Conservation (phyloP, 2,797 vertebrate species). For the Yasuhikotakia modesta region DNA sequence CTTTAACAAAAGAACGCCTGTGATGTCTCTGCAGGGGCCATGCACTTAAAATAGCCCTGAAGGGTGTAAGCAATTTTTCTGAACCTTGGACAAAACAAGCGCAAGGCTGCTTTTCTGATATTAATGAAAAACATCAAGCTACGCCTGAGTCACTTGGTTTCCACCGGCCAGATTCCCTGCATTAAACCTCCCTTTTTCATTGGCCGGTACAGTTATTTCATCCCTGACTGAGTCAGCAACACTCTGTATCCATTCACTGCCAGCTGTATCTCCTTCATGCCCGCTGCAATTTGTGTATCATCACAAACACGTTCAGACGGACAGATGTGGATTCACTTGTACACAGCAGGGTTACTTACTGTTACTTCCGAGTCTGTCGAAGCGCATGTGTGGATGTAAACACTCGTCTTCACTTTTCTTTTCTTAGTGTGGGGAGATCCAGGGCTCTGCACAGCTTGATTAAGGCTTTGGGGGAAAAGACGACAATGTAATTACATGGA, state of each 20-base stretch:
- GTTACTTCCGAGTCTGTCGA: background rate
- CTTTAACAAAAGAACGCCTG: slow-evolving; percentile 36
- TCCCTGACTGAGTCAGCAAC: slow-evolving; percentile 49
- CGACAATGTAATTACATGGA: slow-evolving; percentile 75
- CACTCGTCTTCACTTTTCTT: slow-evolving; percentile 20
- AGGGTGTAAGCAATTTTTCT: slow-evolving; percentile 37
- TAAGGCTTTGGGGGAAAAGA: slow-evolving; percentile 63
- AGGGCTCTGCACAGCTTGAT: slow-evolving; percentile 65
- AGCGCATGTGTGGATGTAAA: slow-evolving; percentile 4
- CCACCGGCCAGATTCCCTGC: slow-evolving; percentile 18
- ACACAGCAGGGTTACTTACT: slow-evolving; percentile 33
- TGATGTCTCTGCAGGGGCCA: slow-evolving; percentile 35
- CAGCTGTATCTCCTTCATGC: slow-evolving; percentile 17
- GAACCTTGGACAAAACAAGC: slow-evolving; percentile 49
- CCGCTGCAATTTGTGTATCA: slow-evolving; percentile 6
- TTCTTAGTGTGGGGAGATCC: slow-evolving; percentile 42
- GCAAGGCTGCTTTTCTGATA: slow-evolving; percentile 40
- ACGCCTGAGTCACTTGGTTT: slow-evolving; percentile 39
- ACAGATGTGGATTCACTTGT: slow-evolving; percentile 42
- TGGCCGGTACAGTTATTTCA: slow-evolving; percentile 36
- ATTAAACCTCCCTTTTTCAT: slow-evolving; percentile 29
- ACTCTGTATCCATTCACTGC: slow-evolving; percentile 18
- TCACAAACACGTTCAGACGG: slow-evolving; percentile 40
- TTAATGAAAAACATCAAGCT: slow-evolving; percentile 52
- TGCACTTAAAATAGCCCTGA: slow-evolving; percentile 43